Base-by-base conservation (phyloP, 2,888 invertebrate species). In the Oscheius sp. region DNA sequence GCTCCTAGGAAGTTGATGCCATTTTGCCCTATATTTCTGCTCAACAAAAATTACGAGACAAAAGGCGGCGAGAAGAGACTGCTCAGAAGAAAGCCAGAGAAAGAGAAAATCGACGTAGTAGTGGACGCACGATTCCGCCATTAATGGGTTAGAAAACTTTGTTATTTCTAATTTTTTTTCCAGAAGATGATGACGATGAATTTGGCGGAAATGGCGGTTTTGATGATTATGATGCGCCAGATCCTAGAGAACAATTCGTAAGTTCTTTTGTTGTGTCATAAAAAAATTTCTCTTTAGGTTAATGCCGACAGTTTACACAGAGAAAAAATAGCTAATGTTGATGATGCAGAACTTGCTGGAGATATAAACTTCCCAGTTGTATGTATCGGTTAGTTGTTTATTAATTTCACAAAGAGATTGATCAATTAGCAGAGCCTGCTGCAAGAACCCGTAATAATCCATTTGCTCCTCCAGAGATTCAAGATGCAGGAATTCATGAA, bases 291-390 rank as follows among this genome's bases (percentile, higher is more conserved):
- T 20, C 12, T 20, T 48, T 25, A 48, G 5, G 23, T 48, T 4
- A 12, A n/a, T 6, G 4, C 20, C 25, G 48, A 48, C 17, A 17
- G 12, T 48, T 15, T 55, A 23, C 75, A 87, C 79, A 87, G 87
- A 69, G 78, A 86, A 1, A 76, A 80, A 17, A 78, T 88, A 33
- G 87, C 87, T 78, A 86, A 87, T 61, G 78, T 87, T 33, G 79
- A 80, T 50, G 82, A 82, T 57, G 82, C 81, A 27, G 73, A 71
- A 17, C 33, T 73, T 20, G 69, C 69, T 17, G 58, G 34, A 25
- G 46, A 70, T 37, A 52, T 70, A 37, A 69, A 71, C 52, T 53
- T 73, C 45, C 70, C 75, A 0, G 69, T 20, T 8, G 34, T 55
- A 17, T 12, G 8, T 37, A 5, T 20, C 20, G 55, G 55, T 55